Evolutionary conservation across 2,888 invertebrate species (phyloP).

Genomic region (Nymphalis polychloros): DNA sequence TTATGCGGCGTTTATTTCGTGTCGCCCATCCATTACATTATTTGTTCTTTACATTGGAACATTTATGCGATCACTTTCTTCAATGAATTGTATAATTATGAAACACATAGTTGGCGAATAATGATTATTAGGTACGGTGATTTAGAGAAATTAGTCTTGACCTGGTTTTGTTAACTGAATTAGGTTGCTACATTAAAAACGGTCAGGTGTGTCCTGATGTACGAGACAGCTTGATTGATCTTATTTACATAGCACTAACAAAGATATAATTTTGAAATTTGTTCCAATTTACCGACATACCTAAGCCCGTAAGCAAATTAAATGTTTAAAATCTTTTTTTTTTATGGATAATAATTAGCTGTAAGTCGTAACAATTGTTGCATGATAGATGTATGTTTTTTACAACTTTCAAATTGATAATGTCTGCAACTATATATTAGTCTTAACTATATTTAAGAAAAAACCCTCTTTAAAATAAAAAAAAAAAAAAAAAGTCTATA

Average conservation of each 20-base stretch:
- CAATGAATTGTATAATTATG: conserved; percentile 20
- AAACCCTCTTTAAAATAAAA: too few relatives aligned
- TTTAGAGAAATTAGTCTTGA: conserved; percentile 52
- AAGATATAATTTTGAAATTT: not conserved
- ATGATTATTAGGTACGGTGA: conserved; percentile 42
- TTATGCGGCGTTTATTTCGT: conserved; percentile 40
- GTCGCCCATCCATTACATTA: conserved; percentile 47
- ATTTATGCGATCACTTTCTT: conserved; percentile 20
- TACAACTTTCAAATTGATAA: too few relatives aligned
- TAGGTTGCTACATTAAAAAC: conserved; percentile 44
- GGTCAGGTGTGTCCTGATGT: conserved; percentile 32
- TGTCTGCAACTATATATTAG: too few relatives aligned
- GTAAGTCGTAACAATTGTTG: too few relatives aligned
- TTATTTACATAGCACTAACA: not conserved
- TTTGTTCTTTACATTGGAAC: conserved; percentile 33
- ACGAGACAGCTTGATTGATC: not conserved
- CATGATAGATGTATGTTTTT: too few relatives aligned
- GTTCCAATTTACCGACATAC: too few relatives aligned
- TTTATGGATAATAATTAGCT: too few relatives aligned
- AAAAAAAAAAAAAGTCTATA: too few relatives aligned
- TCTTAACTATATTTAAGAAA: too few relatives aligned
- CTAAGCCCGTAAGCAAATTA: too few relatives aligned
- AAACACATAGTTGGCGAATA: conserved; percentile 6
- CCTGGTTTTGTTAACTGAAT: conserved; percentile 51
- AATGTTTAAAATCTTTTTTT: too few relatives aligned